Evolutionary conservation across 2,113 vertebrate genomes (phyloP).

Genomic region (Laticauda colubrina): DNA sequence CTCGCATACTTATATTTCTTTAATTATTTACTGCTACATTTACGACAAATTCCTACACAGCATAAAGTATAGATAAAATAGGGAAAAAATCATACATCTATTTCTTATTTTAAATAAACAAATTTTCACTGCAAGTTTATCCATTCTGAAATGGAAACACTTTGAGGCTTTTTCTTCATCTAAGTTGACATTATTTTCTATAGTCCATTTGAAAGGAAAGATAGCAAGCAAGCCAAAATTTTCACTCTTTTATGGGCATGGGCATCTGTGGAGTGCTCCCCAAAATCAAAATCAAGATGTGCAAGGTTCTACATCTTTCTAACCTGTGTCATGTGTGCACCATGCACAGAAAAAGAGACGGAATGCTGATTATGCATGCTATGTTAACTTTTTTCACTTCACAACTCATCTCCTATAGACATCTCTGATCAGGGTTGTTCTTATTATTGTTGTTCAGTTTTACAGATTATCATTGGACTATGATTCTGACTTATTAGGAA

Average conservation of each 20-base stretch:
- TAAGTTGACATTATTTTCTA: background rate
- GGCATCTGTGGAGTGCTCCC: background rate
- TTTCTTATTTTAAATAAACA: background rate
- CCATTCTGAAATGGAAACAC: background rate
- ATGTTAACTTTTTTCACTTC: background rate
- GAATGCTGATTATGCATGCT: background rate
- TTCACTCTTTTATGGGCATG: background rate
- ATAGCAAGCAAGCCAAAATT: no score
- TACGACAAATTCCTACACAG: background rate
- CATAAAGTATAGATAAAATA: background rate
- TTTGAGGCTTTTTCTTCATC: no score
- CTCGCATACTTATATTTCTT: background rate
- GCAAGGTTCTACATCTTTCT: background rate
- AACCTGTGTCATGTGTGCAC: background rate
- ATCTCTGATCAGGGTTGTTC: background rate
- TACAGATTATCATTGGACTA: background rate
- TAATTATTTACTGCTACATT: background rate
- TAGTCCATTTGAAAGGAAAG: background rate
- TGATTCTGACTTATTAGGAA: background rate
- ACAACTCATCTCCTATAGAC: background rate
- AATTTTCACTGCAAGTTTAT: slow-evolving; percentile 6
- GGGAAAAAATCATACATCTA: background rate
- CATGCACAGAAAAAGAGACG: background rate
- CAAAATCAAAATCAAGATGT: background rate
- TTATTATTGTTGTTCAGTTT: background rate